Percentiles rank a stretch among this genome's conserved stretches.
These are phyloP conservation scores for Aporrectodea caliginosa DNA, from an alignment of 1,140 invertebrate genomes.

Conservation along the genomic window DNA sequence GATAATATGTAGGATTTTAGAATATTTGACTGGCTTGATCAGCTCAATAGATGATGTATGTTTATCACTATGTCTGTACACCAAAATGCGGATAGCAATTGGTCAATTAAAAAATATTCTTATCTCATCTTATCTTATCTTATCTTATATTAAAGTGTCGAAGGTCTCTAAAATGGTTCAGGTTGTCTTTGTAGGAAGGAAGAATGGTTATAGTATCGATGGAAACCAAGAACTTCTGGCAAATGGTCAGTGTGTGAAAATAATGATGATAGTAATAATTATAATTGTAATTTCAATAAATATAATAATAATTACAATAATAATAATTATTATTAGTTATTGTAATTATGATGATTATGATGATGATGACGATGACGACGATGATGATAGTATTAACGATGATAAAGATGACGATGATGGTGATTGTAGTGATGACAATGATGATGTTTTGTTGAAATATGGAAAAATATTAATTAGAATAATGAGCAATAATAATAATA, in stretches of 20 bases:
- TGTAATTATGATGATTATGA: slow-evolving; percentile 6
- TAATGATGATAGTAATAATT: slow-evolving; percentile 1
- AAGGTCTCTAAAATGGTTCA: neutral
- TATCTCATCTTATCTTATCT: too few relatives aligned
- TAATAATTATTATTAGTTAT: neutral
- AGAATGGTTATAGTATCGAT: slow-evolving; percentile 52
- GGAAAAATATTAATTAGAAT: too few relatives aligned
- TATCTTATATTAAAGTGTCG: too few relatives aligned
- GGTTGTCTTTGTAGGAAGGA: slow-evolving; percentile 43
- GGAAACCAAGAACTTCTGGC: slow-evolving; percentile 53
- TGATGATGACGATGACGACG: slow-evolving; percentile 5
- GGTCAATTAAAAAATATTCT: too few relatives aligned
- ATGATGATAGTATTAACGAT: neutral
- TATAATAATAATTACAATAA: neutral
- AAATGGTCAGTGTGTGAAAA: slow-evolving; percentile 36
- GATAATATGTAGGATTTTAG: too few relatives aligned
- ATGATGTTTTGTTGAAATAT: too few relatives aligned
- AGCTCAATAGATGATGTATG: too few relatives aligned
- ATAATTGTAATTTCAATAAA: neutral
- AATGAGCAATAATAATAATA: too few relatives aligned
- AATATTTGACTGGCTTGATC: too few relatives aligned
- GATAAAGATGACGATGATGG: neutral
- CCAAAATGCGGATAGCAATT: too few relatives aligned
- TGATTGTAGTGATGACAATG: too few relatives aligned
- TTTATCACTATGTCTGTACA: too few relatives aligned